These are phyloP conservation scores for Psittacara wagleri DNA, from an alignment of 2,113 vertebrate genomes.

Conservation along the genomic window DNA sequence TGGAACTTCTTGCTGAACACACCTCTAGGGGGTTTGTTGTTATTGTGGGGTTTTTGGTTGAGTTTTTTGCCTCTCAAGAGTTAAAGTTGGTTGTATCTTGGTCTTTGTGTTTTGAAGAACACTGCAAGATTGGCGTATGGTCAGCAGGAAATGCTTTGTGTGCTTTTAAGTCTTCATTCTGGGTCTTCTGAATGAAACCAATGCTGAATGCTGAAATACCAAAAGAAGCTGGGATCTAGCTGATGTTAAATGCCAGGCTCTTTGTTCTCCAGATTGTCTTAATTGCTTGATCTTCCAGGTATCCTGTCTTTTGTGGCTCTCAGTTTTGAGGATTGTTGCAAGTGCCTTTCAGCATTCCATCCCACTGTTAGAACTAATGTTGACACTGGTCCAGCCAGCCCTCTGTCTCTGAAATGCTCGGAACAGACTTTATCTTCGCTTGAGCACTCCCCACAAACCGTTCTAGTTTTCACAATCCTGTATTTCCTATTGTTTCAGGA, in stretches of 20 bases:
- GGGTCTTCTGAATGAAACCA: neutral
- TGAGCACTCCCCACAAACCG: neutral
- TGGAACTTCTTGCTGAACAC: neutral
- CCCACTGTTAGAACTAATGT: neutral
- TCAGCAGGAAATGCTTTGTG: neutral
- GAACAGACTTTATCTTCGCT: neutral
- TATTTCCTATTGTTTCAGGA: neutral
- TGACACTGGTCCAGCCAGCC: neutral
- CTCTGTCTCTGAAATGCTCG: neutral
- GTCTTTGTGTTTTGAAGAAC: neutral
- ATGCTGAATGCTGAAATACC: neutral
- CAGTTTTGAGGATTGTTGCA: neutral
- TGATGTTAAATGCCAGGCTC: neutral
- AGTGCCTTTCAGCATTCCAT: neutral
- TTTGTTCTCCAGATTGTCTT: neutral
- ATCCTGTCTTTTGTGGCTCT: neutral
- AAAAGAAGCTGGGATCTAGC: neutral
- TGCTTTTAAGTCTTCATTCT: rapidly evolving
- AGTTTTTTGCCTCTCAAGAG: neutral
- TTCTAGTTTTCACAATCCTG: neutral
- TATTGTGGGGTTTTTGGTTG: neutral
- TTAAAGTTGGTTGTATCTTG: neutral
- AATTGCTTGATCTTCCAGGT: neutral
- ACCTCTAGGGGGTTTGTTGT: neutral
- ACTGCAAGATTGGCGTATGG: rapidly evolving